Percentiles rank a stretch among this genome's conserved stretches.
Evolutionary conservation across 2,888 invertebrate species (phyloP).

Genomic region (Mesochorus sp.): DNA sequence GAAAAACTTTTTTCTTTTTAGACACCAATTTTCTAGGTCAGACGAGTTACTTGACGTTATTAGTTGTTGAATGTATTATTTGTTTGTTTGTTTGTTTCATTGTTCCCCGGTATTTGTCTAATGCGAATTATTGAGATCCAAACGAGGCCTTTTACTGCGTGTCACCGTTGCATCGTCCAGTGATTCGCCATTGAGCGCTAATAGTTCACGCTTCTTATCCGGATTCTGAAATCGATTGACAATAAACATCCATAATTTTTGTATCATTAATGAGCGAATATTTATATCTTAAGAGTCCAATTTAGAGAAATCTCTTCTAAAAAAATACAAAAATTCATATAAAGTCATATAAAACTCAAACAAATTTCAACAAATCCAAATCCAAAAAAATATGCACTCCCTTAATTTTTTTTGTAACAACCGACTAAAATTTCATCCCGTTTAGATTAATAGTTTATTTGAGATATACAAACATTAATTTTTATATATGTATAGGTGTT

Average conservation of each 20-base stretch:
- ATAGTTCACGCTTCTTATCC: constrained; percentile 85
- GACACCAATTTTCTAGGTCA: constrained; percentile 11
- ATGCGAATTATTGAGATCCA: constrained; percentile 80
- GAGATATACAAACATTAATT: too few species aligned
- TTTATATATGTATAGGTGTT: too few species aligned
- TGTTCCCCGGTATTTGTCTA: constrained; percentile 61
- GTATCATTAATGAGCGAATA: neutral
- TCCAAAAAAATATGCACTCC: too few species aligned
- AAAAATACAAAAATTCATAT: too few species aligned
- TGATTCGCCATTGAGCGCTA: constrained; percentile 82
- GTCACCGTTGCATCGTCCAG: constrained; percentile 85
- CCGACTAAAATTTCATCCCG: too few species aligned
- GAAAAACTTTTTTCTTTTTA: neutral
- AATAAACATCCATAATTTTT: neutral
- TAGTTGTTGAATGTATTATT: constrained; percentile 29
- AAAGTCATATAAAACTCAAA: too few species aligned
- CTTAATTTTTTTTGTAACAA: too few species aligned
- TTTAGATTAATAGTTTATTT: too few species aligned
- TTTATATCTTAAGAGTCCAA: too few species aligned
- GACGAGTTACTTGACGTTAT: neutral
- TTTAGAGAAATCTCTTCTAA: too few species aligned
- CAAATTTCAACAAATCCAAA: too few species aligned
- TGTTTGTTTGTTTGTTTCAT: constrained; percentile 47
- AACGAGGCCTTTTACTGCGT: constrained; percentile 85
- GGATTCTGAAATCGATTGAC: constrained; percentile 82